These are phyloP conservation scores for Acrocephalus scirpaceus DNA, from an alignment of 2,797 vertebrate species.

Conservation along the genomic window DNA sequence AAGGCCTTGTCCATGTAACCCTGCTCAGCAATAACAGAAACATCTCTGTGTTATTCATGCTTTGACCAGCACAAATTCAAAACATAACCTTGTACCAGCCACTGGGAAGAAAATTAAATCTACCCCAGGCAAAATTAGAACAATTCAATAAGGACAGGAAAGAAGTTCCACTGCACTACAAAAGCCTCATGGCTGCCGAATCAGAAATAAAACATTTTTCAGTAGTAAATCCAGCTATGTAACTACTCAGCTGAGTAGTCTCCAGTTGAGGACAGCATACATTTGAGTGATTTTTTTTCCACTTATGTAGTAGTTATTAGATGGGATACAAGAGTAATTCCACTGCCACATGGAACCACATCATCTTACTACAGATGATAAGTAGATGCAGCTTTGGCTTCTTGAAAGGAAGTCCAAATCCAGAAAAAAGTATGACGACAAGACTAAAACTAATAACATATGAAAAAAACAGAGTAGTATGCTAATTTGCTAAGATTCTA, in stretches of 20 bases:
- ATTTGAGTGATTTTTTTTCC: neutral
- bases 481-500: neutral
- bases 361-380: neutral
- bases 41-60: neutral
- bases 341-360: no score
- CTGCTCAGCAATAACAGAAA: neutral
- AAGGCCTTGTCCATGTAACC: neutral
- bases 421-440: neutral
- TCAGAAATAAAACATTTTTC: neutral
- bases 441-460: neutral
- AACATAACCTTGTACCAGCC: accelerated
- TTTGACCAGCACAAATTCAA: neutral
- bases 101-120: neutral
- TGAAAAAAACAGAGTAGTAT: neutral
- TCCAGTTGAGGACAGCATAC: neutral
- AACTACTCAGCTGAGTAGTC: neutral
- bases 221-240: neutral
- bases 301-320: neutral
- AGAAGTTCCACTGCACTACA: neutral
- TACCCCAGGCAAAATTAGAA: neutral
- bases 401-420: neutral
- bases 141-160: neutral
- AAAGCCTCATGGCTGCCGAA: neutral
- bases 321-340: neutral
- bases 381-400: neutral